phyloP scores from a whole-genome alignment of 2,113 vertebrate genomes.

The Lota lota region DNA sequence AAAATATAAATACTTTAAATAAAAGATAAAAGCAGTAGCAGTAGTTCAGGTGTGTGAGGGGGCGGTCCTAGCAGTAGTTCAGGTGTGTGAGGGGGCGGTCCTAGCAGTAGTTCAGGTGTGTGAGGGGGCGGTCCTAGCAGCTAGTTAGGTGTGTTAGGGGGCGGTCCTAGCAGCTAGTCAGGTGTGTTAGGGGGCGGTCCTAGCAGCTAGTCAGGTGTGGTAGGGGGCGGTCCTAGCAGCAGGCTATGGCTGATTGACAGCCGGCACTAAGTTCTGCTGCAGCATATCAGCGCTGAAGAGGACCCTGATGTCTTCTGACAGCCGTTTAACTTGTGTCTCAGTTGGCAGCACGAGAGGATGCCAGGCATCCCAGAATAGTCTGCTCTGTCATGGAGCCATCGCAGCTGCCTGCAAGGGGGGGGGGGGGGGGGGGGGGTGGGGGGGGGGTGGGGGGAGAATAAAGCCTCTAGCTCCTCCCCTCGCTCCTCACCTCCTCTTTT shows the following conservation, averaged over 20 bases:
- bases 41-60: no score
- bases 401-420: slow-evolving; percentile 46
- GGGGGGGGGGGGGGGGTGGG: background rate
- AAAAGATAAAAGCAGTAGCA: no score
- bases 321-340: slow-evolving; percentile 67
- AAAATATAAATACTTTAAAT: no score
- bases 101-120: no score
- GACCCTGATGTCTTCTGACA: slow-evolving; percentile 64
- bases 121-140: no score
- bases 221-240: background rate
- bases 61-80: no score
- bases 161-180: no score
- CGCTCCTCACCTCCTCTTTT: no score
- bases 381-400: background rate
- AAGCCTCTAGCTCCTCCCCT: no score
- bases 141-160: no score
- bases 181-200: no score
- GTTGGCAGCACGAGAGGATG: slow-evolving; percentile 51
- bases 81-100: no score
- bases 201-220: background rate
- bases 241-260: slow-evolving; percentile 48
- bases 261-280: slow-evolving; percentile 28
- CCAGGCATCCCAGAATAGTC: slow-evolving; percentile 71
- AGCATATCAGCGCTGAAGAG: slow-evolving; percentile 66
- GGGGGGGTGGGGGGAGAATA: background rate